Evolutionary conservation across 2,797 vertebrate genomes (phyloP).

Genomic region (Sebastes iracundus): DNA sequence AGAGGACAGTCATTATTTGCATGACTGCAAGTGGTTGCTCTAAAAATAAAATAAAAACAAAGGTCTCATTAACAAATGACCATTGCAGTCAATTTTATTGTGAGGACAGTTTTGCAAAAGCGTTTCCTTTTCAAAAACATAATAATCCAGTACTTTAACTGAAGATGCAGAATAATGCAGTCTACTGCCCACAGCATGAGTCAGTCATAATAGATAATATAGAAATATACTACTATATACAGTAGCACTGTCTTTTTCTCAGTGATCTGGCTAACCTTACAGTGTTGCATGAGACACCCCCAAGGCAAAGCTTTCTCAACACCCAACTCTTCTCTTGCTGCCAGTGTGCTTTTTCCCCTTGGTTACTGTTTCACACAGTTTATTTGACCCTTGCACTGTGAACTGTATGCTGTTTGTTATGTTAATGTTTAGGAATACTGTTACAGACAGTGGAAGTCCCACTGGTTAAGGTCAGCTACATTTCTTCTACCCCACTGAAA

Average conservation of each 20-base stretch:
- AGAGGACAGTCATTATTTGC: not conserved
- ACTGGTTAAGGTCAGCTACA: not conserved
- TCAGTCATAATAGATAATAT: not conserved
- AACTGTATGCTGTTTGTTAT: conserved; percentile 9
- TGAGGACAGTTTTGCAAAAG: not conserved
- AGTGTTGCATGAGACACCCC: not conserved
- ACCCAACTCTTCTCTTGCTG: not conserved
- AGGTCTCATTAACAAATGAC: not conserved
- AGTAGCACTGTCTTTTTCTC: not conserved
- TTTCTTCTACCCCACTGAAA: conserved; percentile 21
- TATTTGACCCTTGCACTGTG: conserved; percentile 2
- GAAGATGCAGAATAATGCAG: not conserved
- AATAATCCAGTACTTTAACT: not conserved
- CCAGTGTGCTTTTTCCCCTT: not conserved
- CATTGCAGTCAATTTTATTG: not conserved
- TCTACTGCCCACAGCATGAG: not conserved
- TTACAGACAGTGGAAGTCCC: not conserved
- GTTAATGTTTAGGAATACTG: not conserved
- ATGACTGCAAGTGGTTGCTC: not conserved
- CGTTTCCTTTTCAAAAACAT: not conserved
- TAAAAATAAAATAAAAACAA: not conserved
- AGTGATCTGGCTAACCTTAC: not conserved
- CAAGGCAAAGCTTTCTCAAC: not conserved
- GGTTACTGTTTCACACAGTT: not conserved
- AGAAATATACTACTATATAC: not conserved